phyloP scores from a whole-genome alignment of 2,797 vertebrate species.

The Chiroxiphia lanceolata region DNA sequence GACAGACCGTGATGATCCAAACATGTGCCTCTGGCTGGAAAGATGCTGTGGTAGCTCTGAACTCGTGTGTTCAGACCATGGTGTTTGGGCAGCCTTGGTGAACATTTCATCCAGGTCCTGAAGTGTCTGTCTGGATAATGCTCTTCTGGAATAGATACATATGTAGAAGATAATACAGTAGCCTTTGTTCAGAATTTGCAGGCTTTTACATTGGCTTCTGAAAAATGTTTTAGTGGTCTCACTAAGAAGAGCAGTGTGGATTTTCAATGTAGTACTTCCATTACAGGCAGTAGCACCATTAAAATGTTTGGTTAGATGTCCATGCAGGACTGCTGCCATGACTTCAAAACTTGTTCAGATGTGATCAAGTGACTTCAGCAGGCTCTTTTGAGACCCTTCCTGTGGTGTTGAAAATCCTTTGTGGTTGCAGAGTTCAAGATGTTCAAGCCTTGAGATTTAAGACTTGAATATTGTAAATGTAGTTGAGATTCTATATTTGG shows the following conservation, averaged over 20 bases:
- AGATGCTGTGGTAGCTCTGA: not conserved
- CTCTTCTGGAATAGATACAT: not conserved
- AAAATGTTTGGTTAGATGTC: not conserved
- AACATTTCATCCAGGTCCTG: not conserved
- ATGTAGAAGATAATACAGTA: not conserved
- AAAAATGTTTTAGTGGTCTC: not conserved
- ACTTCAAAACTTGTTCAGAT: not conserved
- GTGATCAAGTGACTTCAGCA: not conserved
- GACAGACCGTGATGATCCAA: not conserved
- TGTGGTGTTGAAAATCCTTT: not conserved
- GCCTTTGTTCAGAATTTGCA: not conserved
- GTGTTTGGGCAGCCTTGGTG: not conserved
- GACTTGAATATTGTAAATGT: not conserved
- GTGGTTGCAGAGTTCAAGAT: not conserved
- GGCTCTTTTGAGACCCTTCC: not conserved
- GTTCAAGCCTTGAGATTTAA: not conserved
- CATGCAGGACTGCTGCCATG: not conserved
- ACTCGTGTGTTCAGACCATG: not conserved
- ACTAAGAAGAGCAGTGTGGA: not conserved
- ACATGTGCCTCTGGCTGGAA: fast-evolving
- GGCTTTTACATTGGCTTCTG: not conserved
- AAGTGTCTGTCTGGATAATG: not conserved
- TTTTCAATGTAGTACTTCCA: not conserved
- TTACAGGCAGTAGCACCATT: not conserved
- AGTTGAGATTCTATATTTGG: not conserved